Evolutionary conservation across 1,140 invertebrate genomes (phyloP).

Genomic region (Vanessa tameamea): DNA sequence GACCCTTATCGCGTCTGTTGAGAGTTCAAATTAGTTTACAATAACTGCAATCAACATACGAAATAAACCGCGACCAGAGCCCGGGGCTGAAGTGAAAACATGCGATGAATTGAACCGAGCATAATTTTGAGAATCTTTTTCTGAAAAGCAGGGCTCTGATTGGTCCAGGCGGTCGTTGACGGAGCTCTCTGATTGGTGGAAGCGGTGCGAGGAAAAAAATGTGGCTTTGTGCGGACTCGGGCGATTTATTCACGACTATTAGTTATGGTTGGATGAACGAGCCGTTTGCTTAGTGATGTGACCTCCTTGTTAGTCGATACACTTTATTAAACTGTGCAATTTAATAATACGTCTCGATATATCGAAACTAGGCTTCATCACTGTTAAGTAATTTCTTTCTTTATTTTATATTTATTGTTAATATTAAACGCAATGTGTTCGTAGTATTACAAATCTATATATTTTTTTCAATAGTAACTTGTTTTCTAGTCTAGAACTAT

Average conservation of each 20-base stretch:
- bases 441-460: too few relatives aligned
- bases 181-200: constrained; percentile 56
- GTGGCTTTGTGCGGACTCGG: constrained; percentile 58
- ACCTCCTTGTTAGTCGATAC: constrained; percentile 23
- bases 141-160: constrained; percentile 51
- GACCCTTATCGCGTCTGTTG: constrained; percentile 28
- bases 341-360: neutral
- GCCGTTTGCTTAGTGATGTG: constrained; percentile 48
- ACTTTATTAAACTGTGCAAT: neutral
- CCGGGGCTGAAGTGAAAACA: constrained; percentile 55
- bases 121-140: constrained; percentile 70
- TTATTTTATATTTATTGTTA: too few relatives aligned
- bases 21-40: constrained; percentile 41
- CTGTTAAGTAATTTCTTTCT: too few relatives aligned
- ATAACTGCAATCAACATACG: constrained; percentile 37
- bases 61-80: constrained; percentile 52
- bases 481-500: too few relatives aligned
- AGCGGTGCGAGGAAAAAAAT: constrained; percentile 56
- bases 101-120: constrained; percentile 55
- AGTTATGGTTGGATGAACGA: constrained; percentile 71
- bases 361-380: neutral
- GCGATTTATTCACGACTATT: constrained; percentile 74
- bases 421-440: too few relatives aligned
- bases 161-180: constrained; percentile 44
- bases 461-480: too few relatives aligned